Evolutionary conservation across 2,888 invertebrate species (phyloP).

Genomic region (Lithophane ornitopus): DNA sequence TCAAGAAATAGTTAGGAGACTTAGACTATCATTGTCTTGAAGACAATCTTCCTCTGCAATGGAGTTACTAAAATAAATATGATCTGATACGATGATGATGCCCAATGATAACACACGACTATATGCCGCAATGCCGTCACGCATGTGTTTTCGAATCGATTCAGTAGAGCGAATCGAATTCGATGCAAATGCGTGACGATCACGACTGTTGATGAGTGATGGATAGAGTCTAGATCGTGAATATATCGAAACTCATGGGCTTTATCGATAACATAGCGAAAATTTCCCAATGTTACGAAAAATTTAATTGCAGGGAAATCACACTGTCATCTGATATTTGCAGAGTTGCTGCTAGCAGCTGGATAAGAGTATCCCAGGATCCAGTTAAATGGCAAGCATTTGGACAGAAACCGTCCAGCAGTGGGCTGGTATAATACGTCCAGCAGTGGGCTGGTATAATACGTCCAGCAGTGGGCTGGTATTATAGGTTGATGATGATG

Average conservation of each 20-base stretch:
- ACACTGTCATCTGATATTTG: not conserved
- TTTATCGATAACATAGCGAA: conserved; percentile 13
- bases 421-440: too few relatives aligned
- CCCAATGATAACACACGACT: conserved; percentile 23
- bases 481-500: not conserved
- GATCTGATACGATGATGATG: conserved; percentile 3
- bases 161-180: conserved; percentile 54
- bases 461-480: too few relatives aligned
- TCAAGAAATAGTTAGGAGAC: too few relatives aligned
- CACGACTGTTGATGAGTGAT: conserved; percentile 38
- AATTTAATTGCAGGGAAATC: not conserved
- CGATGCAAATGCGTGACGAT: conserved; percentile 57
- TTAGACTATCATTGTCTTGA: not conserved
- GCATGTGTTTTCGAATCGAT: conserved; percentile 58
- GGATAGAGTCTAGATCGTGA: conserved; percentile 19
- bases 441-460: too few relatives aligned
- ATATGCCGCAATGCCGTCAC: conserved; percentile 37
- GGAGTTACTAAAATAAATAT: not conserved
- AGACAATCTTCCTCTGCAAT: not conserved
- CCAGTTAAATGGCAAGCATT: not conserved
- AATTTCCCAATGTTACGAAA: not conserved
- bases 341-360: not conserved
- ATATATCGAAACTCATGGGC: conserved; percentile 26
- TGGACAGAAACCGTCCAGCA: not conserved
- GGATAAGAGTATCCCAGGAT: not conserved